Evolutionary conservation across 1,140 invertebrate genomes (phyloP), one percentile per base, ranked within the genome.

Genomic region (Drosophila repletoides): DNA sequence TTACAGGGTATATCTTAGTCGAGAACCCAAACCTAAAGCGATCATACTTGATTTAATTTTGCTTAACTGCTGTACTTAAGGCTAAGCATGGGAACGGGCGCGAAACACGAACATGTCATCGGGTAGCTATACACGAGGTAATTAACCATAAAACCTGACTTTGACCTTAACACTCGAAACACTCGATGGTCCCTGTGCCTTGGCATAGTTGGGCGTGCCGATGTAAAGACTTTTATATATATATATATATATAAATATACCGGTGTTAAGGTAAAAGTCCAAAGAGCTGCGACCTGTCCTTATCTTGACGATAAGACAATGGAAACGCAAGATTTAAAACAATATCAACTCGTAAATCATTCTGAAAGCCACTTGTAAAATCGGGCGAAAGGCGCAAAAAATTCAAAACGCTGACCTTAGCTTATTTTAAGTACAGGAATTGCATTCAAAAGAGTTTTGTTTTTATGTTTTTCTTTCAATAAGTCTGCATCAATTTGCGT

Each of bases 111-210:
- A 59, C 61, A 64, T 51, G 66, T 59, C 74, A 61, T 60, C 53
- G 51, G 45, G 59, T 64, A 61, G 34, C 49, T 29, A 46, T 9
- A 66, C 64, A 73, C 72, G 74, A 71, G 67, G 80, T 72, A 84
- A 84, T 84, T 86, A 84, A 65, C 75, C 70, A 80, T 76, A 67
- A 84, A 77, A 75, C 60, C 76, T 72, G 80, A 86, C 80, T 86
- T 86, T 84, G 80, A 84, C 80, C 80, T 84, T 84, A 86, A 84
- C 80, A 83, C 75, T 75, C 58, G 72, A 28, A 40, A 21, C n/a
- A n/a, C n/a, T 46, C 45, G 64, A 6, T 60, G 72, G 41, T 65
- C 40, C 46, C 49, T 40, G 26, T 55, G 49, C 58, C 65, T 68
- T 68, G 58, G 41, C 65, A 68, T 55, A 55, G 43, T 55, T 68